Evolutionary conservation across 2,797 vertebrate genomes (phyloP).

Genomic region (Myotis myotis): DNA sequence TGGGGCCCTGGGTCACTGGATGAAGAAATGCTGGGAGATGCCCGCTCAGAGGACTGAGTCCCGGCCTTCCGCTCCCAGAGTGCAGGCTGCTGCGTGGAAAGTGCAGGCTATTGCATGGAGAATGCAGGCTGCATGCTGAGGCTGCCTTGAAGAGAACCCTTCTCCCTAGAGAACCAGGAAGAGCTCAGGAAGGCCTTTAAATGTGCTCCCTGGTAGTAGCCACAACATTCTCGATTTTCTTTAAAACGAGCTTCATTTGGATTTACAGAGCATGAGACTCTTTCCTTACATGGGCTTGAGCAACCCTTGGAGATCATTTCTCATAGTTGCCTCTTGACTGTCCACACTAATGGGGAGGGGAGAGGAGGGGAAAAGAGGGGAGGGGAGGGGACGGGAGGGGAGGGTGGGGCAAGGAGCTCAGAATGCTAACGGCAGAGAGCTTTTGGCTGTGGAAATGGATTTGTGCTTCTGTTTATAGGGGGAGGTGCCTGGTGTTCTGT

Average conservation of each 20-base stretch:
- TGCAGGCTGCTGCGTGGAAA: not conserved
- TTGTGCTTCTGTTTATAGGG: not conserved
- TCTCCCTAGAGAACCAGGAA: not conserved
- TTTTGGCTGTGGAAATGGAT: not conserved
- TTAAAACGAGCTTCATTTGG: not conserved
- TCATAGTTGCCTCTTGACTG: not conserved
- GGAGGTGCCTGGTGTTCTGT: not conserved
- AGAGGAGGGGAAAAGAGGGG: no score
- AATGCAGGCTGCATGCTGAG: not conserved
- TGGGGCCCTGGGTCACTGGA: not conserved
- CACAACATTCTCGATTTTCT: not conserved
- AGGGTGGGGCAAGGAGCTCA: not conserved
- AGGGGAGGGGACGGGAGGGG: not conserved
- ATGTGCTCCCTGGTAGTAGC: not conserved
- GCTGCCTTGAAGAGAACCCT: not conserved
- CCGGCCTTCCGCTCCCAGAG: no score
- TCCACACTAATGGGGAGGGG: not conserved
- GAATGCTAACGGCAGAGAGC: not conserved
- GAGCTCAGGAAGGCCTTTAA: not conserved
- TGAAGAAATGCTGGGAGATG: not conserved
- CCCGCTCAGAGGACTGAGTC: accelerated
- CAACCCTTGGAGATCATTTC: not conserved
- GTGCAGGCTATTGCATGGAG: no score
- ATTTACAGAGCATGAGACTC: not conserved
- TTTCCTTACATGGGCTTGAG: not conserved